A percentile compares a stretch with the other conserved stretches of the same genome.
Conservation (phyloP, 1,140 invertebrate genomes). For the Acromyrmex echinatior region DNA sequence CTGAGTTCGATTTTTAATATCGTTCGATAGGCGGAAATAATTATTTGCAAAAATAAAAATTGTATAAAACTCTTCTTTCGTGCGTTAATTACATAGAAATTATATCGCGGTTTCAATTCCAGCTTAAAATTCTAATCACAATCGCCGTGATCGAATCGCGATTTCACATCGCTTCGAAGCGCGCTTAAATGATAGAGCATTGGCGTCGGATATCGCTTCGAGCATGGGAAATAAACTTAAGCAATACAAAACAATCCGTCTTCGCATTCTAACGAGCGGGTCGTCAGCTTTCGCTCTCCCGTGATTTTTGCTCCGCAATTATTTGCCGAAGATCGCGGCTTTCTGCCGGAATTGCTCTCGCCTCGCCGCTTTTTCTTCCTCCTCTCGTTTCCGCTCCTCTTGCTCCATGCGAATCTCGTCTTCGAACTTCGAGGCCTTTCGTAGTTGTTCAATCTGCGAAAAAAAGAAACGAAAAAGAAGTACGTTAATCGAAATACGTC, state of each 20-base stretch:
- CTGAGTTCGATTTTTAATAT: background rate
- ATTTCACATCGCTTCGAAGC: constrained; percentile 30
- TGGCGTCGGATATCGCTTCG: constrained; percentile 31
- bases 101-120: constrained; percentile 23
- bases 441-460: constrained; percentile 92
- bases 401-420: constrained; percentile 95
- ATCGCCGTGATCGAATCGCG: background rate
- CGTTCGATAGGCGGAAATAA: background rate
- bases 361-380: constrained; percentile 92
- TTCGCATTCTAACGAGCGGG: constrained; percentile 47
- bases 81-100: background rate
- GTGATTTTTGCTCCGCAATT: constrained; percentile 69
- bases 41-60: background rate
- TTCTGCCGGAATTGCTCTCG: constrained; percentile 94
- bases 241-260: constrained; percentile 45
- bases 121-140: constrained; percentile 7
- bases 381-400: constrained; percentile 92
- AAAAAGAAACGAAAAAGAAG: constrained; percentile 20
- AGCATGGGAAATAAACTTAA: constrained; percentile 45
- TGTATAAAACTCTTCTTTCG: background rate
- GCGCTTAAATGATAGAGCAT: constrained; percentile 38
- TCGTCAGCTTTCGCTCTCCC: constrained; percentile 42
- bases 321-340: constrained; percentile 91
- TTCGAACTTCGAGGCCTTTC: constrained; percentile 94
- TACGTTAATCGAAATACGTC: constrained; percentile 39